These are phyloP conservation scores for Myotis brandtii DNA, from an alignment of 2,113 vertebrate genomes.

Conservation along the genomic window DNA sequence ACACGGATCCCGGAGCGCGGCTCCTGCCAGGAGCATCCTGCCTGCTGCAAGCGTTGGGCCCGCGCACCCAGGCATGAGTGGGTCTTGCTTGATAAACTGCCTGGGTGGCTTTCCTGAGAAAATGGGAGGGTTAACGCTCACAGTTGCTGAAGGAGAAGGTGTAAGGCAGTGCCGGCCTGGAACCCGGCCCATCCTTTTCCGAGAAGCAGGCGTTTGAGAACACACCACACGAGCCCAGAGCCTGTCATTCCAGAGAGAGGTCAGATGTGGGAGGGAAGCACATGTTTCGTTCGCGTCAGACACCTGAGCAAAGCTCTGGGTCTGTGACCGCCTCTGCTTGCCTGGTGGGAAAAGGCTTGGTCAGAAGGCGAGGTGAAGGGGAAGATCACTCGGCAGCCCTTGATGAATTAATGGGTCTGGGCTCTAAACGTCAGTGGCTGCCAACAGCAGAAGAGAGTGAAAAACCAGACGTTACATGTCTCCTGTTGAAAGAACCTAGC, in stretches of 20 bases:
- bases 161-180: neutral
- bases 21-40: neutral
- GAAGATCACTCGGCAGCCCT: neutral
- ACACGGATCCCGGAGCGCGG: fast-evolving
- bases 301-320: neutral
- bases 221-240: neutral
- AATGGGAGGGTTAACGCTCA: neutral
- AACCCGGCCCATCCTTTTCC: neutral
- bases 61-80: neutral
- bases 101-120: neutral
- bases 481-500: neutral
- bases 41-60: neutral
- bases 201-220: conserved; percentile 35
- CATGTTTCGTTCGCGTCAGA: neutral
- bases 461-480: neutral
- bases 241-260: conserved; percentile 7
- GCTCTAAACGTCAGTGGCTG: neutral
- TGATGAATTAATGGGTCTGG: neutral
- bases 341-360: neutral
- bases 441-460: neutral
- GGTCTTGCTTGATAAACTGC: neutral
- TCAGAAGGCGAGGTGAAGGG: neutral
- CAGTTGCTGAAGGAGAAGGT: neutral
- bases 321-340: neutral
- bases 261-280: neutral